Base-by-base conservation (phyloP, 2,888 invertebrate species). In the Hydroisotoma schaefferi region DNA sequence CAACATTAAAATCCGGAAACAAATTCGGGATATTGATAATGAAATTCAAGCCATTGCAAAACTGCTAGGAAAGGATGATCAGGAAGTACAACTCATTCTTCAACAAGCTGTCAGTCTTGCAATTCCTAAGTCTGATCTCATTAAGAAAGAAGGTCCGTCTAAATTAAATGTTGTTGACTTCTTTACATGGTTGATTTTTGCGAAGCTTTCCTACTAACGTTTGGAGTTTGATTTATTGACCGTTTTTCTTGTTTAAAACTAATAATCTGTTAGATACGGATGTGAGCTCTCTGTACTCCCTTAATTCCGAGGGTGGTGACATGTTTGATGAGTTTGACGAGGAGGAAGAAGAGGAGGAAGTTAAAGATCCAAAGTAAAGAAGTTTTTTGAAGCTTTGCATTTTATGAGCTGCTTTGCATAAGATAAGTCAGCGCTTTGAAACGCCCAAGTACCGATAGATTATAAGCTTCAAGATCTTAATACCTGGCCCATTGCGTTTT, bases 1-100 rank as follows among this genome's bases (percentile, higher is more conserved):
- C 74, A 94, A 94, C 80, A 87, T 87, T 71, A 84, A 87, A 66
- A 92, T 87, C 76, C 73, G 88, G 23, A 87, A 91, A 74, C 87
- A 89, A 38, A 80, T 94, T 61, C 82, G 90, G 77, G 91, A 93
- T 71, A 86, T 87, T 74, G 90, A 91, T 75, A 85, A 86, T 49
- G 90, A 90, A 74, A 77, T 90, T 69, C 88, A 90, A 66, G 70
- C 70, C 22, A 60, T 71, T 26, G 71, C 69, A 43, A 71, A 69
- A 60, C 61, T 69, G 48, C 58, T 71, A 20, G 69, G 69, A 51
- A 66, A 71, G 20, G 71, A 68, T 52, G 71, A 66, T 61, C 59
- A 68, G 62, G 68, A 71, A 51, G 49, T 49, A 15, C 49, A 49
- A 27, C 26, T 37, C 15, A 56, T 71, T 40, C 64, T 71, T 23